Conservation (phyloP, 1,140 invertebrate genomes). For the Alviniconcha marisindica region DNA sequence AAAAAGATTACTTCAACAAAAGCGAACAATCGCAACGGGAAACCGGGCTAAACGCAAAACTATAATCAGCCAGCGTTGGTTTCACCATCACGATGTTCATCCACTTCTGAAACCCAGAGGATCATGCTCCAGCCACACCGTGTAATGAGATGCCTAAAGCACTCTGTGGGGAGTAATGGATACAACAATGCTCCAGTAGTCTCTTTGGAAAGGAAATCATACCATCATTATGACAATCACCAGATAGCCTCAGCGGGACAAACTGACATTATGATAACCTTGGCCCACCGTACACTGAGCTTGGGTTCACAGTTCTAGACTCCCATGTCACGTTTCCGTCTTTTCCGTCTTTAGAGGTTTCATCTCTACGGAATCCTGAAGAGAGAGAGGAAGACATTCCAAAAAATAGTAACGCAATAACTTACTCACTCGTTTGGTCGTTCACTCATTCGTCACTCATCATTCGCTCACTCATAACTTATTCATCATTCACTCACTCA, state of each 20-base stretch:
- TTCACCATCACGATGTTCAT: too few species aligned
- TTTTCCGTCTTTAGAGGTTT: neutral
- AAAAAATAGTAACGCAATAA: neutral
- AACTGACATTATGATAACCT: neutral
- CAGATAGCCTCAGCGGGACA: neutral
- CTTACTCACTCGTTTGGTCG: neutral
- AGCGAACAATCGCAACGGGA: too few species aligned
- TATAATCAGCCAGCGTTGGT: too few species aligned
- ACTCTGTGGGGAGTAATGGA: neutral
- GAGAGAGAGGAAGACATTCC: neutral
- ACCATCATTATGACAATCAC: neutral
- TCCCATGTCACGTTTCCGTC: neutral
- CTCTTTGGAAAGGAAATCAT: neutral
- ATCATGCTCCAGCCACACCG: too few species aligned
- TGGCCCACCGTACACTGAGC: neutral
- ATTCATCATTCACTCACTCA: neutral
- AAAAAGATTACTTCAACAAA: too few species aligned
- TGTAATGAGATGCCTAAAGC: too few species aligned
- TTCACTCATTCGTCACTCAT: too few species aligned
- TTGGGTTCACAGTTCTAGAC: too few species aligned
- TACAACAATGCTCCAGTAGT: neutral
- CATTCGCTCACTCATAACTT: neutral
- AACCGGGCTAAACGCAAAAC: too few species aligned
- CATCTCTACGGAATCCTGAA: constrained; percentile 1
- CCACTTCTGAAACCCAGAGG: too few species aligned